A percentile compares a stretch with the other conserved stretches of the same genome.
phyloP scores from a whole-genome alignment of 2,888 invertebrate genomes.

The Eumacrocentrus americanus region DNA sequence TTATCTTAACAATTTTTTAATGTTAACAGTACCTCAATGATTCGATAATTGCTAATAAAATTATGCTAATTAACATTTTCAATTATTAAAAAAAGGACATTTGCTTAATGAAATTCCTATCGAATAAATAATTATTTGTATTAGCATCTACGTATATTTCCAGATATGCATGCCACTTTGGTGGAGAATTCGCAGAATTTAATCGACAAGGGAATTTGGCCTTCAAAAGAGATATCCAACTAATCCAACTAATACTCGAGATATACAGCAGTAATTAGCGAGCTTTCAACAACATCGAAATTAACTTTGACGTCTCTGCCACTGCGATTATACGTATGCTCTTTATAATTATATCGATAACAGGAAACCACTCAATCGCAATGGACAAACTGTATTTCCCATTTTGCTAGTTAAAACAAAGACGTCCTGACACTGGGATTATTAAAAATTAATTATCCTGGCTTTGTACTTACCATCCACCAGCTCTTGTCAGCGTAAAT shows the following conservation, averaged over 20 bases:
- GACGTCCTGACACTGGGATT: not conserved
- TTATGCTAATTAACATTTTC: no score
- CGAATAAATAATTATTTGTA: no score
- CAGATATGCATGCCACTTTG: no score
- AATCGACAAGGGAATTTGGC: slow-evolving; percentile 2
- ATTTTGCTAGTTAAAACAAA: not conserved
- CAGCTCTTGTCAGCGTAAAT: slow-evolving; percentile 90
- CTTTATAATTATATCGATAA: not conserved
- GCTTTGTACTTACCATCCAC: slow-evolving; percentile 85
- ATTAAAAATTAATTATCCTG: not conserved
- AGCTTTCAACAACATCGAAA: slow-evolving; percentile 54
- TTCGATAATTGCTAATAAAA: no score
- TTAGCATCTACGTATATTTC: no score
- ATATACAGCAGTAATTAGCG: slow-evolving; percentile 49
- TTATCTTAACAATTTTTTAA: no score
- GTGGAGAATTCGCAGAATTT: slow-evolving; percentile 1
- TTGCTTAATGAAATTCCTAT: no score
- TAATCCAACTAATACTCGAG: slow-evolving; percentile 19
- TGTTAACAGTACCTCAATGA: no score
- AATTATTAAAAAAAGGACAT: no score
- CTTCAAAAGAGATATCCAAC: not conserved
- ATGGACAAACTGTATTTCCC: no score
- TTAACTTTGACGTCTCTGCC: slow-evolving; percentile 47
- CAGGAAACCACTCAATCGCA: not conserved
- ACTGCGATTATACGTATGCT: not conserved